These are phyloP conservation scores for Urocynchramus pylzowi DNA, from an alignment of 2,113 vertebrate genomes.

Conservation along the genomic window DNA sequence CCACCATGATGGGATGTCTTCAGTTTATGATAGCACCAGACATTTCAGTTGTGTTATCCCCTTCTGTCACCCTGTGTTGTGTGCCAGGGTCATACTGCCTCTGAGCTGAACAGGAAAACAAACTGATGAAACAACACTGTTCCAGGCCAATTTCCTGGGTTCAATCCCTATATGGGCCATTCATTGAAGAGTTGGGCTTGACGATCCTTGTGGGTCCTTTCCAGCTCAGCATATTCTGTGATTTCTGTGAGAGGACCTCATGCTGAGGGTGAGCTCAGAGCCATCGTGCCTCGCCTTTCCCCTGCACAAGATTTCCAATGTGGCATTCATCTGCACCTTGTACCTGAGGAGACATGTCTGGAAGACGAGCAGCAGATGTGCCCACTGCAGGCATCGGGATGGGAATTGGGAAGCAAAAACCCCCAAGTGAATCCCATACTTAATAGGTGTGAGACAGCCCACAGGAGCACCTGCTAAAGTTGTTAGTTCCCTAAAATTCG, in stretches of 20 bases:
- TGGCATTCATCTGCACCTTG: rapidly evolving
- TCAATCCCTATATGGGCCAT: background rate
- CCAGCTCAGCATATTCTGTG: background rate
- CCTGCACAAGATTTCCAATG: background rate
- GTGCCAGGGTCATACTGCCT: background rate
- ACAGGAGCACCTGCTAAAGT: background rate
- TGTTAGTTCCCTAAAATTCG: background rate
- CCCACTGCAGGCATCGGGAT: background rate
- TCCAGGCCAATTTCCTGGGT: background rate
- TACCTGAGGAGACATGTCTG: background rate
- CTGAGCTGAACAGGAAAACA: background rate
- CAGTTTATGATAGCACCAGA: background rate
- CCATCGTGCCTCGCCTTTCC: rapidly evolving
- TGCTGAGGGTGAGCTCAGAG: background rate
- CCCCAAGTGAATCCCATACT: background rate
- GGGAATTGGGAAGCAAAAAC: background rate
- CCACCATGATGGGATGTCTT: background rate
- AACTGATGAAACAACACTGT: background rate
- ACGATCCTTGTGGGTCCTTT: background rate
- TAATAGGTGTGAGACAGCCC: background rate
- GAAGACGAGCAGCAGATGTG: background rate
- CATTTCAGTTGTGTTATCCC: background rate
- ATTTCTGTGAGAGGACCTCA: background rate
- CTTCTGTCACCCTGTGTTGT: background rate
- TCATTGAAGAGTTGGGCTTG: background rate